A percentile compares a stretch with the other conserved stretches of the same genome.
These are phyloP conservation scores for Diaprepes abbreviatus DNA, from an alignment of 2,888 invertebrate species.

Conservation along the genomic window DNA sequence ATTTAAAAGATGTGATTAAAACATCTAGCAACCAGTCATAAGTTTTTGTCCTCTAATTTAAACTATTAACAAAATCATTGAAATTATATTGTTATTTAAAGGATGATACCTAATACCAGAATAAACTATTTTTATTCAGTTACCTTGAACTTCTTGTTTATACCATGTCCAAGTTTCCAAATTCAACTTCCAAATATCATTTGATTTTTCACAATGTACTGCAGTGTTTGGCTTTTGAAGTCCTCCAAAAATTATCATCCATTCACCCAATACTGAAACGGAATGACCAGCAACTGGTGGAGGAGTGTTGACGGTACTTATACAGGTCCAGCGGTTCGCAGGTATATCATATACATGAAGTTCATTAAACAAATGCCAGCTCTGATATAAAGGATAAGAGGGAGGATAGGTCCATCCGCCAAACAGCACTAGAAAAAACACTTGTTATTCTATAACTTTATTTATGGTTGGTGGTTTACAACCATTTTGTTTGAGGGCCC, in stretches of 20 bases:
- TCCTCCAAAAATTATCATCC: slow-evolving; percentile 83
- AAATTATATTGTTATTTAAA: too few relatives aligned
- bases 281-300: slow-evolving; percentile 94
- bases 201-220: slow-evolving; percentile 72
- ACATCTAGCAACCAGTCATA: too few relatives aligned
- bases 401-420: slow-evolving; percentile 97
- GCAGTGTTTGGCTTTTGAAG: slow-evolving; percentile 63
- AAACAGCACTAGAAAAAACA: slow-evolving; percentile 74
- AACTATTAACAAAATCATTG: too few relatives aligned
- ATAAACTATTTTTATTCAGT: neutral
- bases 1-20: too few relatives aligned
- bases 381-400: slow-evolving; percentile 85
- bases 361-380: slow-evolving; percentile 91
- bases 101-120: too few relatives aligned
- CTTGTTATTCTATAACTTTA: too few relatives aligned
- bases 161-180: slow-evolving; percentile 83
- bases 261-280: slow-evolving; percentile 84
- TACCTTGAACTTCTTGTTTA: slow-evolving; percentile 75
- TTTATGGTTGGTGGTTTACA: too few relatives aligned
- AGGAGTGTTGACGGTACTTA: slow-evolving; percentile 73
- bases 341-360: slow-evolving; percentile 88
- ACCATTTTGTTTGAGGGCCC: too few relatives aligned
- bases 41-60: too few relatives aligned
- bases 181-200: slow-evolving; percentile 92
- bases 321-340: slow-evolving; percentile 83